Evolutionary conservation across 2,888 invertebrate genomes (phyloP), one percentile per base, ranked within the genome.

Genomic region (Caenorhabditis wallacei): DNA sequence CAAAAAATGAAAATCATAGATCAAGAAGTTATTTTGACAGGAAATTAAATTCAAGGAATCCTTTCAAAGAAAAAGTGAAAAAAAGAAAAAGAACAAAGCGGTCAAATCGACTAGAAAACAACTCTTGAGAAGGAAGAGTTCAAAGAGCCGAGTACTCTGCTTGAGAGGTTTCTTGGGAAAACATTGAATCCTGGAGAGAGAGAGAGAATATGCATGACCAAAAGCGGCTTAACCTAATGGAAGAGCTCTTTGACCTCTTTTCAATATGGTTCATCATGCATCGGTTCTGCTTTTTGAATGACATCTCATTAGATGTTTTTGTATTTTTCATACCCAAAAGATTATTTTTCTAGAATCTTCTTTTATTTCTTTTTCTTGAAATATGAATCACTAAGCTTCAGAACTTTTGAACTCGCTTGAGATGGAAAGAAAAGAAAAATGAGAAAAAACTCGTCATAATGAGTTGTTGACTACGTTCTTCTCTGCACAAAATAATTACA

Each of bases 201-300:
- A n/a, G n/a, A 57, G 59, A 54, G 51, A 11, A 30, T 30, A 66
- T 61, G 57, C 57, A 37, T 48, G 30, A 43, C 57, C 56, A 64
- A 56, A 64, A 46, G 48, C 64, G 35, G 53, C 46, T 46, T 56
- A 56, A 74, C 64, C 66, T 74, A 74, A 74, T 74, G 64, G 74
- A 63, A 53, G 61, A 63, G 63, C 66, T 66, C 53, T 66, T 66
- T 66, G 66, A 53, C 56, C 56, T 69, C 30, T 54, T 20, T 69
- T 5, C 3, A 8, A n/a, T 26, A 30, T 53, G 35, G 37, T n/a
- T 16, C 3, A 11, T 53, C 18, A 37, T 43, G 35, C 1, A 20
- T 48, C 8, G 10, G 24, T 59, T n/a, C 16, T 37, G 22, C 46
- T 43, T 48, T 48, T 7, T 48, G 1, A 61, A 61, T 43, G 24